These are phyloP conservation scores for Pygocentrus nattereri DNA, from an alignment of 2,797 vertebrate species.

Conservation along the genomic window DNA sequence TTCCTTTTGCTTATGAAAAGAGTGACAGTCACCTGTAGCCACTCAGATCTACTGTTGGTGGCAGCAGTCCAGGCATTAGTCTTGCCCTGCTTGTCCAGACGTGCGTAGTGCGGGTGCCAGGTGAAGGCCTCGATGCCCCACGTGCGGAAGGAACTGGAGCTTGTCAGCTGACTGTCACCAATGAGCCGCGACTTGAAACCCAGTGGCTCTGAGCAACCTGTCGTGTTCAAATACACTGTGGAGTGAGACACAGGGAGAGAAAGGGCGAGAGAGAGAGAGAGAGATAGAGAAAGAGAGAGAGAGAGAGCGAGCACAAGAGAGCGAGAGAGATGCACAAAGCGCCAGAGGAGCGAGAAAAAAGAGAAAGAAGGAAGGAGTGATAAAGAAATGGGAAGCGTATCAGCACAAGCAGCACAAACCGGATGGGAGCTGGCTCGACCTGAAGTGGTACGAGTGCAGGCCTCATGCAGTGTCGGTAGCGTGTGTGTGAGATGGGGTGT, in stretches of 20 bases:
- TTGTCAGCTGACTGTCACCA: slow-evolving; percentile 85
- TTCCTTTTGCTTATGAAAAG: neutral
- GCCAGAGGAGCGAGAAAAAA: slow-evolving; percentile 69
- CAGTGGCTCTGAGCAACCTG: slow-evolving; percentile 95
- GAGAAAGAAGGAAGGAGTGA: slow-evolving; percentile 64
- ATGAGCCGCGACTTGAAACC: slow-evolving; percentile 90
- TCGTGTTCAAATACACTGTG: slow-evolving; percentile 85
- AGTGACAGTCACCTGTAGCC: slow-evolving; percentile 88
- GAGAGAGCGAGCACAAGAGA: slow-evolving; percentile 50
- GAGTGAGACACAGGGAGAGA: slow-evolving; percentile 65
- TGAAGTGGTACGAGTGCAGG: slow-evolving; percentile 39
- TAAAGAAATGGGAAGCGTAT: slow-evolving; percentile 52
- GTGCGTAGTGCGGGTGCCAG: slow-evolving; percentile 89
- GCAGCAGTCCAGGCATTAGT: slow-evolving; percentile 93
- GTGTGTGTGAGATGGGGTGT: neutral
- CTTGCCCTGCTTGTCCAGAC: slow-evolving; percentile 95
- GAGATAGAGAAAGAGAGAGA: slow-evolving; percentile 40
- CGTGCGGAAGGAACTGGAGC: slow-evolving; percentile 91
- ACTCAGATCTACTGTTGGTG: slow-evolving; percentile 80
- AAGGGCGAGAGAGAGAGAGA: slow-evolving; percentile 42
- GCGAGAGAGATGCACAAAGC: slow-evolving; percentile 48
- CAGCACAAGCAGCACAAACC: slow-evolving; percentile 45
- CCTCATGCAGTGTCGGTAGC: slow-evolving; percentile 46
- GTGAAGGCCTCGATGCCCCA: slow-evolving; percentile 92
- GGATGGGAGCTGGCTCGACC: slow-evolving; percentile 13